These are phyloP conservation scores for Gisinianus flammeolus DNA, from an alignment of 2,888 invertebrate genomes.

Conservation along the genomic window DNA sequence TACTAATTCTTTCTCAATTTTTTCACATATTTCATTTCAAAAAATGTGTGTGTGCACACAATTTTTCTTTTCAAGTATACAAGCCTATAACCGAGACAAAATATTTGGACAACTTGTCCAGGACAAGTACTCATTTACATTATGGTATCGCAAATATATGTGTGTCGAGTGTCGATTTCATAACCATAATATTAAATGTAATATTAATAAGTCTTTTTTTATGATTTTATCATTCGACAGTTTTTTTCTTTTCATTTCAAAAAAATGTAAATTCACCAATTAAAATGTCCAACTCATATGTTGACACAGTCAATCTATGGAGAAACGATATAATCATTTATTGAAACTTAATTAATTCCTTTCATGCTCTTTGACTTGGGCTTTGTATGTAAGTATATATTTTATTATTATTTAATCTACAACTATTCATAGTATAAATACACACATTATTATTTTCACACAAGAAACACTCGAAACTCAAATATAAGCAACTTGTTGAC, in stretches of 20 bases:
- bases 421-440: not conserved
- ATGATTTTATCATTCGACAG: no score
- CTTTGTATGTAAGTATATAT: not conserved
- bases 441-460: constrained; percentile 6
- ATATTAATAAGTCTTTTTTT: no score
- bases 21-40: no score
- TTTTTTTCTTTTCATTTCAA: no score
- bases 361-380: not conserved
- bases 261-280: constrained; percentile 2
- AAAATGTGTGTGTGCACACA: no score
- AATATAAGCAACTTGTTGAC: constrained; percentile 35
- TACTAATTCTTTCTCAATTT: no score
- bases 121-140: not conserved
- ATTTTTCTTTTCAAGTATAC: no score
- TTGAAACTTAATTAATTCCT: not conserved
- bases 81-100: no score
- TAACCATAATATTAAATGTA: no score
- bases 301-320: constrained; percentile 18
- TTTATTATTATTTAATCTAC: not conserved
- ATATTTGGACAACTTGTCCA: no score
- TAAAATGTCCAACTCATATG: not conserved
- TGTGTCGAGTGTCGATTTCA: no score
- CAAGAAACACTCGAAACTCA: constrained; percentile 9
- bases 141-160: not conserved
- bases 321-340: not conserved